Percentiles rank a stretch among this genome's conserved stretches.
Evolutionary conservation across 1,140 invertebrate genomes (phyloP).

Genomic region (Trialeurodes vaporariorum): DNA sequence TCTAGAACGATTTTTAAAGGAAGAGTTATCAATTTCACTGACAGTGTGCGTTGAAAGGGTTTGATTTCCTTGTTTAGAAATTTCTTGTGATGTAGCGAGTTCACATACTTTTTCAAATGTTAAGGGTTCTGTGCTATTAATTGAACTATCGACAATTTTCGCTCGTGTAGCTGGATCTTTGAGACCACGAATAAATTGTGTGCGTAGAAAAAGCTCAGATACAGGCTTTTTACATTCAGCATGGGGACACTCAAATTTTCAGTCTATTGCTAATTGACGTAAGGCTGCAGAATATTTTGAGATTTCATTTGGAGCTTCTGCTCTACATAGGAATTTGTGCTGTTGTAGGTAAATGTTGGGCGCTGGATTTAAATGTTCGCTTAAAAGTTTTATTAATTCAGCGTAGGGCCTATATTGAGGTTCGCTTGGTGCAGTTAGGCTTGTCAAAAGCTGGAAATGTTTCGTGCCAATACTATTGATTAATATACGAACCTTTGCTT

Average conservation of each 20-base stretch:
- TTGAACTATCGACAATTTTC: no score
- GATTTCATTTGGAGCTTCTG: background rate
- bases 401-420: background rate
- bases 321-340: background rate
- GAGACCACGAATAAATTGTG: conserved; percentile 28
- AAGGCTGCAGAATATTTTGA: background rate
- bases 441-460: background rate
- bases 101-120: no score
- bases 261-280: conserved; percentile 17
- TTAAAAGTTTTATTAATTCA: background rate
- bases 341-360: background rate
- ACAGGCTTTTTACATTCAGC: conserved; percentile 18
- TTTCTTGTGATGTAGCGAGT: no score
- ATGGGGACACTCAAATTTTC: conserved; percentile 21
- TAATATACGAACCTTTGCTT: background rate
- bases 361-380: background rate
- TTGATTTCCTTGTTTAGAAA: no score
- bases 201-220: conserved; percentile 25
- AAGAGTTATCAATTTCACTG: no score
- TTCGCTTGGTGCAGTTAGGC: background rate
- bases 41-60: no score
- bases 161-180: conserved; percentile 23
- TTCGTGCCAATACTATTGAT: background rate
- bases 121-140: no score
- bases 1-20: no score